phyloP scores from a whole-genome alignment of 2,888 invertebrate species.

The Scaptomyza flava region DNA sequence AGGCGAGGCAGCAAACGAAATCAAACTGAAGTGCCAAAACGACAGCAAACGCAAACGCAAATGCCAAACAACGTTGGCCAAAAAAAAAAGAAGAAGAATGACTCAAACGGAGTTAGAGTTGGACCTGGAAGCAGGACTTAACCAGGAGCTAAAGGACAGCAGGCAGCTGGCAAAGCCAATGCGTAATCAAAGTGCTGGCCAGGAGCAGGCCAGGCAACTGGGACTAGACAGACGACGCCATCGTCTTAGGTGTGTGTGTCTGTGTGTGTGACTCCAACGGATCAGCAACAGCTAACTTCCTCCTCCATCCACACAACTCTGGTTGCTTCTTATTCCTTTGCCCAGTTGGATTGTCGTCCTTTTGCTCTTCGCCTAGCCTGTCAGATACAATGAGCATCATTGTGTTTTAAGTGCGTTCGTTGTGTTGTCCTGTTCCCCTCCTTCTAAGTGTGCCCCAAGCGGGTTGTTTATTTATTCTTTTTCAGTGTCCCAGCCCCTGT shows the following conservation, averaged over 20 bases:
- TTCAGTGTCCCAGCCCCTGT: slow-evolving; percentile 46
- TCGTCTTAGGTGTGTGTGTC: slow-evolving; percentile 58
- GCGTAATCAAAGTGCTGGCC: slow-evolving; percentile 71
- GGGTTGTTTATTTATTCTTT: slow-evolving; percentile 77
- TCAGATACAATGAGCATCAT: slow-evolving; percentile 80
- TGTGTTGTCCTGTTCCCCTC: slow-evolving; percentile 55
- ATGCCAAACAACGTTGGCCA: slow-evolving; percentile 47
- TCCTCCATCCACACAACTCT: background rate
- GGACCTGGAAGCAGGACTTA: slow-evolving; percentile 37
- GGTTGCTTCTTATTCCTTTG: background rate
- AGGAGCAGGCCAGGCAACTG: slow-evolving; percentile 14
- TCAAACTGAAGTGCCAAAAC: slow-evolving; percentile 73
- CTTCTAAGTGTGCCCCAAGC: slow-evolving; percentile 15
- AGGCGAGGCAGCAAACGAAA: slow-evolving; percentile 49
- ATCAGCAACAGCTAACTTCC: slow-evolving; percentile 50
- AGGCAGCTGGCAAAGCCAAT: slow-evolving; percentile 61
- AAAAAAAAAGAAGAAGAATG: slow-evolving; percentile 14
- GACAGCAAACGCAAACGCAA: slow-evolving; percentile 61
- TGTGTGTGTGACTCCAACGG: slow-evolving; percentile 47
- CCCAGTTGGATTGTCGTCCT: slow-evolving; percentile 17
- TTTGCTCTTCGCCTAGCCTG: slow-evolving; percentile 54
- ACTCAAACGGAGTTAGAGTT: background rate
- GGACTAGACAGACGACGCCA: slow-evolving; percentile 64
- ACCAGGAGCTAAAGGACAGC: slow-evolving; percentile 41
- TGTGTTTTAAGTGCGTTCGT: slow-evolving; percentile 80